phyloP scores from a whole-genome alignment of 2,113 vertebrate genomes.

The Antigone vipio region DNA sequence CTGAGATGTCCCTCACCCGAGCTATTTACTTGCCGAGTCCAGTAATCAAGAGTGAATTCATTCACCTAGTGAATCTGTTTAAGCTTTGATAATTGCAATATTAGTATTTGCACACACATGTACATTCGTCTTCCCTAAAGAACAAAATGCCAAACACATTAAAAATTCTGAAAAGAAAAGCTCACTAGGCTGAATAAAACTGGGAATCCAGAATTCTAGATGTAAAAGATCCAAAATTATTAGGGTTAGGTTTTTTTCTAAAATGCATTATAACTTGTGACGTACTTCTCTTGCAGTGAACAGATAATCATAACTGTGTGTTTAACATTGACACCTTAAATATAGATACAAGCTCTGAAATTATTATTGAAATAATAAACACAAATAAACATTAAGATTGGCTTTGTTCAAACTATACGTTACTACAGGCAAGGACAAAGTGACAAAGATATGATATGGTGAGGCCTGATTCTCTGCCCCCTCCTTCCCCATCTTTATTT shows the following conservation, averaged over 20 bases:
- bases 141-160: background rate
- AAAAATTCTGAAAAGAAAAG: background rate
- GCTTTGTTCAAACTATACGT: background rate
- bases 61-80: background rate
- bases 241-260: background rate
- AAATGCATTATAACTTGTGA: background rate
- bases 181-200: background rate
- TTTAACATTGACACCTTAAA: background rate
- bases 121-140: background rate
- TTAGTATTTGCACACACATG: background rate
- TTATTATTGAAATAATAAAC: background rate
- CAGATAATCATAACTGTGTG: background rate
- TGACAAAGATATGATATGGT: background rate
- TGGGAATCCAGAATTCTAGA: background rate
- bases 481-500: background rate
- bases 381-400: background rate
- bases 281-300: background rate
- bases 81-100: background rate
- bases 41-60: background rate
- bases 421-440: background rate
- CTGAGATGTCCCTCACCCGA: background rate
- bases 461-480: background rate
- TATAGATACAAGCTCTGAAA: background rate
- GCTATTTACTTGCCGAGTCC: background rate
- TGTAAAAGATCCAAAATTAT: background rate